Base-by-base conservation (phyloP, 2,113 vertebrate species). In the Speoplatyrhinus poulsoni region DNA sequence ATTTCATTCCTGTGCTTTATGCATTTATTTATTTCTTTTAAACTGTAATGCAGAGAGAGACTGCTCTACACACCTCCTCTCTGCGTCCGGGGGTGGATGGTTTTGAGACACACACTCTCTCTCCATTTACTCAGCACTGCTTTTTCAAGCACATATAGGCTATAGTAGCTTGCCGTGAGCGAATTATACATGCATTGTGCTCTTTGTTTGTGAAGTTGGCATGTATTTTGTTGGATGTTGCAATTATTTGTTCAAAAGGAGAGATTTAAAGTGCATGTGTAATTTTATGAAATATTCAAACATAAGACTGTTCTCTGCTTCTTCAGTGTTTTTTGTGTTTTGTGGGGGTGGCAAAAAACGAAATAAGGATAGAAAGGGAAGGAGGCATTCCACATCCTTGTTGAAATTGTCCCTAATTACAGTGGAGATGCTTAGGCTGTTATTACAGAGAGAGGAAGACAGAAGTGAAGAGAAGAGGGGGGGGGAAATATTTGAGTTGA, bases 11-110 rank as follows among this genome's bases (percentile, higher is more conserved):
- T 78, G 73, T 70, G 83, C 70, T 65, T 90, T 53, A 15, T 67
- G 54, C 2, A 19, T 19, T 19, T 19, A 19, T 65, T 60, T 61
- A 59, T 67, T 54, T 69, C 53, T 70, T 57, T 73, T 88, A 90
- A 82, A 89, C 87, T 89, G 84, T 57, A 76, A 82, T 81, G 84
- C 85, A 80, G 77, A 87, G 11, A 84, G 75, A 80, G 80, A 86
- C 87, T 87, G 88, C 82, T 90, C 77, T 80, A 83, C 77, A 92
- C 90, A 81, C 92, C 85, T 91, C 80, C 90, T 90, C 88, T 82
- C 87, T 68, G 62, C 67, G 81, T 89, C 86, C 60, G 91, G 82
- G 87, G 91, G 92, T 66, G 91, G 91, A 88, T 84, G 88, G 84
- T 89, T 90, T 80, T 72, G 73, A 92, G 88, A 87, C 77, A 62